Base-by-base conservation (phyloP, 2,888 invertebrate species). In the Julus scanicus region DNA sequence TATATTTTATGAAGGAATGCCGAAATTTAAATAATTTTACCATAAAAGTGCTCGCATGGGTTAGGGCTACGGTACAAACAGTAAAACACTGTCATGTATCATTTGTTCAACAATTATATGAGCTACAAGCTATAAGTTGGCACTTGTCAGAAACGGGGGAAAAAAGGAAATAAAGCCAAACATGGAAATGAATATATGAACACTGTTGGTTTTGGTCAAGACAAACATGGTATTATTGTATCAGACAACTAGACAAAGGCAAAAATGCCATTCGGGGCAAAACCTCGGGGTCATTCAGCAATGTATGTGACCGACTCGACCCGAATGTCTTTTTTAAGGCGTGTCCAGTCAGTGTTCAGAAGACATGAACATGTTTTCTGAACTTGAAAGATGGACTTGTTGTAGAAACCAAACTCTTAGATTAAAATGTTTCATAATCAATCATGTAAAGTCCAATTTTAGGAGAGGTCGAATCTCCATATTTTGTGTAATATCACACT, bases 51-150 rank as follows among this genome's bases (percentile, higher is more conserved):
- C 71, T 20, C 29, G 29, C 29, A 29, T 29, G n/a, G 63, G n/a
- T 20, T 29, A 71, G 29, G 29, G 8, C 71, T 71, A 71, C 11
- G 11, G 20, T 71, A 71, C 1, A 2, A 29, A 20, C 71, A 20
- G 29, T 20, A 71, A 44, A 29, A 71, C 80, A 80, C 80, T 80
- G 37, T 80, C 80, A 80, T 80, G 80, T 80, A 80, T 80, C 80
- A 80, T 80, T 80, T 80, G 80, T 37, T 80, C 37, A 80, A 39
- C 80, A 80, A 80, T 80, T 80, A 80, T 37, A 37, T 15, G 37
- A 80, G 80, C 37, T 29, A 71, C 20, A 29, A 71, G 20, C 71
- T 29, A n/a, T n/a, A 39, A 29, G 4, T 39, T 80, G 80, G 80
- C 80, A 80, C 80, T 80, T 80, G 80, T 80, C 80, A 80, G 80